Base-by-base conservation (phyloP, 2,113 vertebrate genomes). In the Neotragus pygmaeus region DNA sequence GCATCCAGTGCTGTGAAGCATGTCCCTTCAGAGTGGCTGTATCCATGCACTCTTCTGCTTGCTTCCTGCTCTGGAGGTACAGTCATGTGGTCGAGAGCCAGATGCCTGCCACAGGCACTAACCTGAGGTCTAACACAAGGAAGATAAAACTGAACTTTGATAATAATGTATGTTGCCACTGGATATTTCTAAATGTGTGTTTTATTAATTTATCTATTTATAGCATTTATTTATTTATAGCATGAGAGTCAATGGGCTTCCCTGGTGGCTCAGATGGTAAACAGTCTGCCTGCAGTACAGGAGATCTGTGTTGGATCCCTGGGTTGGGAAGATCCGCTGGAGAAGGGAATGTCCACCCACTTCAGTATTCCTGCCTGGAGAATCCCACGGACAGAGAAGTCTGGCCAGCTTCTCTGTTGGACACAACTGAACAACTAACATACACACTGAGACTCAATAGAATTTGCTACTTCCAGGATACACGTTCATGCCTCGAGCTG, bases 131-230 rank as follows among this genome's bases (percentile, higher is more conserved):
- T 98, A 99, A 95, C 99, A 99, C 99, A 95, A 99, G 98, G 98
- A 99, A 99, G 97, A 99, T 99, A 95, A 99, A 98, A 98, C 99
- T 99, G 97, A 99, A 99, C 94, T 99, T 99, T 95, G 99, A 99
- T 93, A 99, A 97, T 75, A 99, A 98, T 0, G 99, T 99, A 97
- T 99, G 99, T 91, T 99, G 99, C 88, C 99, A 99, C 96, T 99
- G 99, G 88, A 99, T 99, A 96, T 99, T 99, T 97, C 99, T 99
- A 47, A 99, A 99, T 1, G 99, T 99, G 5, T 39, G 66, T 73
- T 23, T 99, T 99, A n/a, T 98, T 99, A 7, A 13, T 43, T 43
- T 7, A 27, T 43, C 43, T 75, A 36, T 43, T 99, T 95, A 99
- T 99, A 0, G 99, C 99, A 97, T 99, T 99, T 7, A 27, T 43